Percentiles rank a stretch among this genome's conserved stretches.
These are phyloP conservation scores for Diarsia rubi DNA, from an alignment of 2,888 invertebrate species.

Conservation along the genomic window DNA sequence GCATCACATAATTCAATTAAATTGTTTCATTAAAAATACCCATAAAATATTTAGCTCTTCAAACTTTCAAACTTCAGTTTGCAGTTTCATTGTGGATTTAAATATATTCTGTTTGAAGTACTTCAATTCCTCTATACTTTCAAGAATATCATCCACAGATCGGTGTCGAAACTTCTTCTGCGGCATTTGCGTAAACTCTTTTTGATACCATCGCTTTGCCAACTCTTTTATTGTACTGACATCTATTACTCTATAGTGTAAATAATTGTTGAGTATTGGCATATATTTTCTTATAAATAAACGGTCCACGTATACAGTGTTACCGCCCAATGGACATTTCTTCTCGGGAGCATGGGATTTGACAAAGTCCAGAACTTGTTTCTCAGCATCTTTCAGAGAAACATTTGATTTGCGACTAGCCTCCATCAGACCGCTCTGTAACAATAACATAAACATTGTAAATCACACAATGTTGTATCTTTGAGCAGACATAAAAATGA, in stretches of 20 bases:
- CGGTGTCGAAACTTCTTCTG: conserved; percentile 93
- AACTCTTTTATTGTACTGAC: conserved; percentile 97
- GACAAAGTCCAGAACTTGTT: conserved; percentile 93
- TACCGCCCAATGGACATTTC: conserved; percentile 96
- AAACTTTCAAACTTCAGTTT: conserved; percentile 52
- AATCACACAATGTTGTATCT: conserved; percentile 3
- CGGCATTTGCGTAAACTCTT: conserved; percentile 90
- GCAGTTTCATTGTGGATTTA: conserved; percentile 74
- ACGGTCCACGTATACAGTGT: conserved; percentile 96
- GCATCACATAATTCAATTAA: conserved; percentile 28
- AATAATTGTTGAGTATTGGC: conserved; percentile 94
- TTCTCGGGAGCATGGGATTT: conserved; percentile 90
- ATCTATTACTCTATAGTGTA: conserved; percentile 98
- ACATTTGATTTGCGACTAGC: conserved; percentile 93
- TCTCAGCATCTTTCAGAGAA: conserved; percentile 93
- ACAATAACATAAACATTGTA: conserved; percentile 60
- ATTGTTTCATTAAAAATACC: conserved; percentile 38
- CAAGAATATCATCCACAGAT: conserved; percentile 95
- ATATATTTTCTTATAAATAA: conserved; percentile 95
- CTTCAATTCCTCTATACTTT: conserved; percentile 95
- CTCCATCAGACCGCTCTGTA: conserved; percentile 95
- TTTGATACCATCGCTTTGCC: conserved; percentile 94
- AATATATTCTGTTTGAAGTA: conserved; percentile 94
- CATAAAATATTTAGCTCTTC: conserved; percentile 24
- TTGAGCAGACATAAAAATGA: not conserved